Percentiles rank a stretch among this genome's conserved stretches.
phyloP scores from a whole-genome alignment of 2,888 invertebrate genomes.

The Agonopterix arenella region DNA sequence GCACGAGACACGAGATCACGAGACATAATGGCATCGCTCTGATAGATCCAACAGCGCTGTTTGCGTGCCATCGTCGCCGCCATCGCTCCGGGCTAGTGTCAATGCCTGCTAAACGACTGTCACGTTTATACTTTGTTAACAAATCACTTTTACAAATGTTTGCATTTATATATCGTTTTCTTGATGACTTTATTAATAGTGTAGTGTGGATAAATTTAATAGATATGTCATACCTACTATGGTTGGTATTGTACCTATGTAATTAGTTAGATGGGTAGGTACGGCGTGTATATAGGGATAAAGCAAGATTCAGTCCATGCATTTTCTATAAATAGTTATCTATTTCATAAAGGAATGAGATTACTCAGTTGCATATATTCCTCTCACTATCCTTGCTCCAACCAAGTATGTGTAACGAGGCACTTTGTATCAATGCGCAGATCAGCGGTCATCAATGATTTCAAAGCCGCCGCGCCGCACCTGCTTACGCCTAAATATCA shows the following conservation, averaged over 20 bases:
- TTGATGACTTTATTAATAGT: too few relatives aligned
- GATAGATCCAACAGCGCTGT: slow-evolving; percentile 4
- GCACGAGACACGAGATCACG: neutral
- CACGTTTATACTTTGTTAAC: slow-evolving; percentile 3
- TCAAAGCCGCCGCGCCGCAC: slow-evolving; percentile 61
- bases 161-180: too few relatives aligned
- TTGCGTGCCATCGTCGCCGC: slow-evolving; percentile 20
- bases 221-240: too few relatives aligned
- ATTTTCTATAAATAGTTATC: too few relatives aligned
- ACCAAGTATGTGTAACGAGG: slow-evolving; percentile 42
- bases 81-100: slow-evolving; percentile 24
- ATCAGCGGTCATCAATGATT: slow-evolving; percentile 44
- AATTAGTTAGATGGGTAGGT: too few relatives aligned
- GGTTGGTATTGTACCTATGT: too few relatives aligned
- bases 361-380: neutral
- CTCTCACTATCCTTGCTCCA: slow-evolving; percentile 5
- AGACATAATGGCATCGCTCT: neutral
- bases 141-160: slow-evolving; percentile 4
- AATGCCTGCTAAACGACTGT: slow-evolving; percentile 18
- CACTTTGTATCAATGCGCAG: slow-evolving; percentile 60
- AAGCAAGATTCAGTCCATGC: too few relatives aligned
- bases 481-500: slow-evolving; percentile 58
- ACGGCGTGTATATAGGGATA: too few relatives aligned
- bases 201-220: too few relatives aligned
- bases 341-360: too few relatives aligned